Evolutionary conservation across 2,888 invertebrate genomes (phyloP).

Genomic region (Troides helena): DNA sequence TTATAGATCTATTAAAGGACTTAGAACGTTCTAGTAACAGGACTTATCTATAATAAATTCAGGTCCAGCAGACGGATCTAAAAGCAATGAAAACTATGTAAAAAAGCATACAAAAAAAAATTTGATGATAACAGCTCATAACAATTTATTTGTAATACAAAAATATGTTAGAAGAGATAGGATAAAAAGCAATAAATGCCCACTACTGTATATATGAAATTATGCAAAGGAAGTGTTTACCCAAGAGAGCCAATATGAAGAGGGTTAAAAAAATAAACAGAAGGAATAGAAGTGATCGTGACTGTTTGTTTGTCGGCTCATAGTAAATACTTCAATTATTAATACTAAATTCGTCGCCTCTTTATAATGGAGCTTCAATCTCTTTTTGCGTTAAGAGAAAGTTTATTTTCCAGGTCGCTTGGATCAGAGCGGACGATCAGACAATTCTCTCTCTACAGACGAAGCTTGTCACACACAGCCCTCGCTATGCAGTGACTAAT

Average conservation of each 20-base stretch:
- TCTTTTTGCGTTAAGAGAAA: neutral
- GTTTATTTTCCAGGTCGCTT: constrained; percentile 81
- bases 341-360: neutral
- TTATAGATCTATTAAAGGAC: too few relatives aligned
- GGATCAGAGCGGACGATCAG: constrained; percentile 88
- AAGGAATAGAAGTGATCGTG: neutral
- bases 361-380: neutral
- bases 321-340: neutral
- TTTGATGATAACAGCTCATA: too few relatives aligned
- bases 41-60: too few relatives aligned
- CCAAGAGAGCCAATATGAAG: neutral
- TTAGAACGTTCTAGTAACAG: too few relatives aligned
- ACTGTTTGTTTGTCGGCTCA: neutral
- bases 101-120: too few relatives aligned
- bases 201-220: neutral
- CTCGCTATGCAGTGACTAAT: constrained; percentile 84
- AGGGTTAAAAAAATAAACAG: neutral
- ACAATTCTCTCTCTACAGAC: constrained; percentile 87
- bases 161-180: too few relatives aligned
- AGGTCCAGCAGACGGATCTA: too few relatives aligned
- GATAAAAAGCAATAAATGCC: neutral
- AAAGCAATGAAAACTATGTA: too few relatives aligned
- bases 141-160: too few relatives aligned
- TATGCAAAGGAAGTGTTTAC: neutral
- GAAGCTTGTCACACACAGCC: constrained; percentile 87